phyloP scores from a whole-genome alignment of 2,113 vertebrate species.

The Odobenus rosmarus region DNA sequence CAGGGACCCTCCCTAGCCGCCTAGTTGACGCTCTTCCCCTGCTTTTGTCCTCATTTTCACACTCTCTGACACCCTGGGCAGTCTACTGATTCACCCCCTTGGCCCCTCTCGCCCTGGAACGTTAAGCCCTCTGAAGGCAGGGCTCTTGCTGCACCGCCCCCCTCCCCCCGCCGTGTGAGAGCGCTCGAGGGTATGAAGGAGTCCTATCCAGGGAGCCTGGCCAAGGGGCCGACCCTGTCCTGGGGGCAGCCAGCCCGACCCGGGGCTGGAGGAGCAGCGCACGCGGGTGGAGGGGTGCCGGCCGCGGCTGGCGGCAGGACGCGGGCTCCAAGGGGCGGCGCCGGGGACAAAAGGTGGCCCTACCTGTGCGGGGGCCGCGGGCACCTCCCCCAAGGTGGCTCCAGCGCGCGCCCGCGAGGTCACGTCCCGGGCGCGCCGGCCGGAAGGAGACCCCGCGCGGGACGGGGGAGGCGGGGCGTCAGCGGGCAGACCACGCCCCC shows the following conservation, averaged over 20 bases:
- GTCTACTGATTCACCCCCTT: neutral
- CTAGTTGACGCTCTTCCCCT: neutral
- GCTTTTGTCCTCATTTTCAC: neutral
- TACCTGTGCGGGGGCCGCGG: neutral
- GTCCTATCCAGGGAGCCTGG: neutral
- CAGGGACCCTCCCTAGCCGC: neutral
- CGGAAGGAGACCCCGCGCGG: slow-evolving; percentile 56
- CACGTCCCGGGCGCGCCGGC: slow-evolving; percentile 65
- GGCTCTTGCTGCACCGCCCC: too few species aligned
- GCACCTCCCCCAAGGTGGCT: neutral
- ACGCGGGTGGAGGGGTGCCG: neutral
- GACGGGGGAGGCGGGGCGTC: neutral
- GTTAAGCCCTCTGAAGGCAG: neutral
- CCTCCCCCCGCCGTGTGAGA: neutral
- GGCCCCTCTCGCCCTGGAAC: neutral
- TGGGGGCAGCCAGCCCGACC: neutral
- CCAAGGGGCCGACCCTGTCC: neutral
- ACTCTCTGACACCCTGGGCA: neutral
- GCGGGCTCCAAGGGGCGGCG: neutral
- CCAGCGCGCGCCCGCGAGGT: slow-evolving; percentile 27
- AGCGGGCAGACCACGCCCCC: neutral
- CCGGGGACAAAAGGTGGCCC: neutral
- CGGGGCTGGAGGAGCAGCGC: neutral
- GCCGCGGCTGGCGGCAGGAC: neutral
- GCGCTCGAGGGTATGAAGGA: neutral